phyloP scores from a whole-genome alignment of 30 jellyfish, hydroid and myxozoan genomes.

The Aurelia sp. region DNA sequence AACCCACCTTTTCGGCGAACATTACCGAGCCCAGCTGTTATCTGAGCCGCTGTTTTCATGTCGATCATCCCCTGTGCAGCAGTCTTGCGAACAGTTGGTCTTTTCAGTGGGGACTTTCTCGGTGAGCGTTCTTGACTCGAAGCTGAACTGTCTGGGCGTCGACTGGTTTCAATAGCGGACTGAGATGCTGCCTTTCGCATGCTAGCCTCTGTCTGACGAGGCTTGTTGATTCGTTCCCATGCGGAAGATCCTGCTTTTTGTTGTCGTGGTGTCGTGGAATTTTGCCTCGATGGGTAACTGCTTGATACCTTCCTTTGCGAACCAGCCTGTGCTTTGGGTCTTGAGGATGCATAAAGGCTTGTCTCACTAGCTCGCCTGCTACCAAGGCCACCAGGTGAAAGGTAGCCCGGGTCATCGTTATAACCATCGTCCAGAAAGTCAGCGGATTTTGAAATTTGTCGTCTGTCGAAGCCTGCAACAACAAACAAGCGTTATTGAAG shows the following conservation, averaged over 20 bases:
- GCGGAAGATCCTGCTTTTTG: background rate
- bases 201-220: background rate
- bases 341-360: slow-evolving; percentile 20
- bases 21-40: slow-evolving; percentile 37
- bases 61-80: slow-evolving; percentile 35
- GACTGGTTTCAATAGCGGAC: slow-evolving; percentile 13
- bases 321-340: background rate
- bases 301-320: background rate
- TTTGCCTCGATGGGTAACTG: no score
- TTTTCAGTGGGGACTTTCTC: slow-evolving; percentile 25
- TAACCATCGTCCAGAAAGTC: slow-evolving; percentile 31
- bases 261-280: background rate
- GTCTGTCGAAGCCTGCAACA: slow-evolving; percentile 41
- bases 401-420: slow-evolving; percentile 7
- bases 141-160: background rate
- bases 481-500: background rate
- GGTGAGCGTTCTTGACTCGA: slow-evolving; percentile 12
- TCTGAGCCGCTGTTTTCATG: slow-evolving; percentile 42
- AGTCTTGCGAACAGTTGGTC: slow-evolving; percentile 33
- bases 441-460: slow-evolving; percentile 23
- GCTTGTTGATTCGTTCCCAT: slow-evolving; percentile 21
- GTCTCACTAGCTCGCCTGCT: slow-evolving; percentile 69
- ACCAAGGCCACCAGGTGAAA: slow-evolving; percentile 10
- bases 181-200: slow-evolving; percentile 55
- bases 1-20: slow-evolving; percentile 19